Conservation (phyloP, 2,797 vertebrate genomes). For the Decapterus maruadsi region DNA sequence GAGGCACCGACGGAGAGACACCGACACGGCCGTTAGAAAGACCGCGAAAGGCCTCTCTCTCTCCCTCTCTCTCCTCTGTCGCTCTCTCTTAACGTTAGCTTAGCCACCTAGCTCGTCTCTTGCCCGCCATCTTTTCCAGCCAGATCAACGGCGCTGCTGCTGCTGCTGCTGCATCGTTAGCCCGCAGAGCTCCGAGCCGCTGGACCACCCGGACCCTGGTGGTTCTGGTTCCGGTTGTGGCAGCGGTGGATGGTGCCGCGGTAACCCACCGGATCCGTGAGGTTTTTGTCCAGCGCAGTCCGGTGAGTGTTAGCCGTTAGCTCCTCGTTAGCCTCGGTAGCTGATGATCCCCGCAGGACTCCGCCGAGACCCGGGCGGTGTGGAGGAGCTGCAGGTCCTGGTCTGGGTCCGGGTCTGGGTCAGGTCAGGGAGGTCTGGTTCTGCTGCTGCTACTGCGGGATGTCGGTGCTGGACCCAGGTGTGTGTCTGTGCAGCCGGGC, state of each 20-base stretch:
- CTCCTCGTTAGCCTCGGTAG: conserved; percentile 49
- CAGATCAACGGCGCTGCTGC: conserved; percentile 47
- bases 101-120: conserved; percentile 59
- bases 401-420: too few relatives aligned
- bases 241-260: not conserved
- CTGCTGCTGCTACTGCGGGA: not conserved
- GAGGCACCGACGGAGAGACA: too few relatives aligned
- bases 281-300: conserved; percentile 9
- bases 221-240: too few relatives aligned
- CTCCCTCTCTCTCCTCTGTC: too few relatives aligned
- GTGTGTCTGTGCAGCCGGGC: too few relatives aligned
- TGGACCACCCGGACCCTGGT: too few relatives aligned
- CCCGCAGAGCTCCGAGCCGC: not conserved
- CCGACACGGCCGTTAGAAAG: conserved; percentile 1
- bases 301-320: conserved; percentile 50
- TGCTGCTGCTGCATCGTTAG: conserved; percentile 37
- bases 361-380: not conserved
- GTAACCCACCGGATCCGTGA: not conserved
- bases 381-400: too few relatives aligned
- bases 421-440: not conserved
- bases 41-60: not conserved
- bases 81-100: too few relatives aligned
- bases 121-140: conserved; percentile 85
- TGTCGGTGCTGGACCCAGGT: too few relatives aligned
- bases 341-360: conserved; percentile 25